A percentile compares a stretch with the other conserved stretches of the same genome.
Evolutionary conservation across 2,888 invertebrate species (phyloP).

Genomic region (Nineta flava): DNA sequence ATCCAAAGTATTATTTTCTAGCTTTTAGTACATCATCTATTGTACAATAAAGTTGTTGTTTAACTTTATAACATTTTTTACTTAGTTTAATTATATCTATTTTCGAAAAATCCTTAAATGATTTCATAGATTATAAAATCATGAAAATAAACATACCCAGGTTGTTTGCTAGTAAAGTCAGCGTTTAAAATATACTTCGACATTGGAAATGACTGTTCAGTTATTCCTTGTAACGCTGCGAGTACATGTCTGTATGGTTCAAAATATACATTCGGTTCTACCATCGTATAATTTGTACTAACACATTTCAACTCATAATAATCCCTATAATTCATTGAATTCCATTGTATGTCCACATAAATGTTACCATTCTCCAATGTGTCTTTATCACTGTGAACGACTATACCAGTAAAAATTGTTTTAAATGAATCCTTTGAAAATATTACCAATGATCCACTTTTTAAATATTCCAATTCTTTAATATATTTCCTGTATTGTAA

Average conservation of each 20-base stretch:
- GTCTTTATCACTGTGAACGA: no score
- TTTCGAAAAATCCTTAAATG: no score
- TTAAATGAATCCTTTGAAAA: constrained; percentile 54
- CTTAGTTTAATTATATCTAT: no score
- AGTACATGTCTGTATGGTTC: constrained; percentile 67
- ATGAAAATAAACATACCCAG: constrained; percentile 21
- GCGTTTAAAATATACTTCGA: constrained; percentile 47
- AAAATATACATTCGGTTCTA: constrained; percentile 64
- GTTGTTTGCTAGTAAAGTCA: constrained; percentile 19
- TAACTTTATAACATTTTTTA: no score
- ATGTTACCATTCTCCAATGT: no score
- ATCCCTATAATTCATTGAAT: no score
- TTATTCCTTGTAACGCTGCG: constrained; percentile 44
- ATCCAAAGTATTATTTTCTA: no score
- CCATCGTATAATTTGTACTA: constrained; percentile 39
- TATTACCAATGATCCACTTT: constrained; percentile 54
- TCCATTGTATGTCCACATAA: no score
- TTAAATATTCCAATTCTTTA: constrained; percentile 23
- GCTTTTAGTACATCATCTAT: no score
- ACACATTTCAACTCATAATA: no score
- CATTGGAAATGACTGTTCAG: constrained; percentile 45
- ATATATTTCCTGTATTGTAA: constrained; percentile 16
- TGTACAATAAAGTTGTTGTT: no score
- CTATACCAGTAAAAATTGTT: constrained; percentile 43
- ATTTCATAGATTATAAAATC: no score